These are phyloP conservation scores for Azemiops feae DNA, from an alignment of 2,113 vertebrate genomes.

Conservation along the genomic window DNA sequence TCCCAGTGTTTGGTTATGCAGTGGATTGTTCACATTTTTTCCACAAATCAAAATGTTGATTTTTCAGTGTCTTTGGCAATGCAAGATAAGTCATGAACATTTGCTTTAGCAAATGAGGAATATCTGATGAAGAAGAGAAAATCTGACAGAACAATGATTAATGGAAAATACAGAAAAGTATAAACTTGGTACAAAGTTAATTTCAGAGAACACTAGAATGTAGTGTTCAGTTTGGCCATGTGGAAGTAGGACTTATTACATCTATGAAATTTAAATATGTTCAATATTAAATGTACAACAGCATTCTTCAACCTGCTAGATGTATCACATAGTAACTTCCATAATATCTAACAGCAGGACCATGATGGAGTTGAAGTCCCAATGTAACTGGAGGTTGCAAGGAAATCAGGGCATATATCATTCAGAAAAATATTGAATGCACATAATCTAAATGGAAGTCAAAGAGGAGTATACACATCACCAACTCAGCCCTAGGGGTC, in stretches of 20 bases:
- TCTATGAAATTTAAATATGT: neutral
- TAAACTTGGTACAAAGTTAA: neutral
- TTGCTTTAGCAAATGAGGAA: neutral
- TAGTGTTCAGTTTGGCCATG: neutral
- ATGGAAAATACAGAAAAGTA: neutral
- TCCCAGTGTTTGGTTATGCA: neutral
- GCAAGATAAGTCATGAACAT: neutral
- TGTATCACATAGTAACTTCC: neutral
- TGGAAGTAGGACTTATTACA: neutral
- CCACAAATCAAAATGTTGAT: neutral
- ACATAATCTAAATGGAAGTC: neutral
- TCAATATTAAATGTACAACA: neutral
- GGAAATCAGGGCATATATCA: neutral
- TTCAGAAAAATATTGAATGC: neutral
- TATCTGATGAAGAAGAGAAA: neutral
- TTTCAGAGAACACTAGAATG: neutral
- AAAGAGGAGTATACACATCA: neutral
- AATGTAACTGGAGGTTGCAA: neutral
- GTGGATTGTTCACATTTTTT: neutral
- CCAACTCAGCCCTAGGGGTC: neutral
- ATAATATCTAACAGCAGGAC: neutral
- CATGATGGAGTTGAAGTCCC: neutral
- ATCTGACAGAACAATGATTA: neutral
- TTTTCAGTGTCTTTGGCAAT: neutral
- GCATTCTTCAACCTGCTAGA: neutral